Evolutionary conservation across 2,888 invertebrate genomes (phyloP).

Genomic region (Tridacna crocea): DNA sequence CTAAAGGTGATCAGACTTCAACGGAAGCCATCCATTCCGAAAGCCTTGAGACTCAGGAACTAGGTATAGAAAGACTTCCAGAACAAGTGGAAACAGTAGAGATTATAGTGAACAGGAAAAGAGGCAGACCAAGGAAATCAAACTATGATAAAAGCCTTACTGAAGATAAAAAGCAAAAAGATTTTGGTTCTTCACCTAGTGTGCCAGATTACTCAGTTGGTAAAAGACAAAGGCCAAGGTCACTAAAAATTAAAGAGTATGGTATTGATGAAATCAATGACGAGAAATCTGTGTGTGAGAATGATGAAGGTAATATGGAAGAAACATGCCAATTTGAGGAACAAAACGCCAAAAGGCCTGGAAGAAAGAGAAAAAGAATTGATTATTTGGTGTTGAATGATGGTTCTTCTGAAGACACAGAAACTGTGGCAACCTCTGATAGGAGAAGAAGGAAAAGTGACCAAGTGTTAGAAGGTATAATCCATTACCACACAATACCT

Average conservation of each 20-base stretch:
- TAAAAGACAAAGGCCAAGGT: too few relatives aligned
- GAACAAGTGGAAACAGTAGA: not conserved
- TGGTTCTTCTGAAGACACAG: not conserved
- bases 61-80: not conserved
- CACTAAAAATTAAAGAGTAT: too few relatives aligned
- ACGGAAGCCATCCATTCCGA: not conserved
- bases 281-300: too few relatives aligned
- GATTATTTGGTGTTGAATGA: constrained; percentile 34
- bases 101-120: not conserved
- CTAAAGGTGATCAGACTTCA: too few relatives aligned
- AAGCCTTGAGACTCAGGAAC: not conserved
- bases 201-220: too few relatives aligned
- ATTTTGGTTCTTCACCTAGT: too few relatives aligned
- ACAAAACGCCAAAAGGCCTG: constrained; percentile 1
- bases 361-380: constrained; percentile 35
- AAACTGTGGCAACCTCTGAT: not conserved
- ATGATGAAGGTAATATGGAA: not conserved
- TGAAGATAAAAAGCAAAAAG: not conserved
- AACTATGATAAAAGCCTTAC: not conserved
- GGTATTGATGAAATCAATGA: too few relatives aligned
- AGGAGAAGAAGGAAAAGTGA: too few relatives aligned
- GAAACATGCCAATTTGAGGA: not conserved
- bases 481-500: too few relatives aligned
- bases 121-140: not conserved
- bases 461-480: too few relatives aligned